These are phyloP conservation scores for Caenorhabditis sp. DNA, from an alignment of 2,888 invertebrate species.

Conservation along the genomic window DNA sequence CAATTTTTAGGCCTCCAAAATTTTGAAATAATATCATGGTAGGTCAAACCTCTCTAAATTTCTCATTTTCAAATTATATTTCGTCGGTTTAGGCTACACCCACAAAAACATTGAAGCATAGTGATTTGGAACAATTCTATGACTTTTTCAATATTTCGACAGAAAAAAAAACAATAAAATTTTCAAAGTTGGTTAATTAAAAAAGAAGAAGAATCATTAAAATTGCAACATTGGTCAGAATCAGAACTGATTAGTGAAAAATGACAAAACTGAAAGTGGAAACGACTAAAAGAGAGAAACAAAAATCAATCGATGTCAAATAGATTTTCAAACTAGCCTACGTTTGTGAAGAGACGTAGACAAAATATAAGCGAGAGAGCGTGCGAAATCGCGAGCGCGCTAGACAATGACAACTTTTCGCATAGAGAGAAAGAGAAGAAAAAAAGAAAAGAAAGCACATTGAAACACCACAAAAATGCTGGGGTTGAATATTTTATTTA, in stretches of 20 bases:
- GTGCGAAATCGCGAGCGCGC: neutral
- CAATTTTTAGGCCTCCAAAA: too few relatives aligned
- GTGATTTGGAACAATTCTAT: too few relatives aligned
- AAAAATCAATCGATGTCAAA: neutral
- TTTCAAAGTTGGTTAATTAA: too few relatives aligned
- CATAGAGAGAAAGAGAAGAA: neutral
- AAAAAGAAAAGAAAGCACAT: neutral
- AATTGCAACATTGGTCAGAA: neutral
- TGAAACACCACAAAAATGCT: too few relatives aligned
- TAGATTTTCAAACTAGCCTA: neutral
- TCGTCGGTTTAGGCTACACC: too few relatives aligned
- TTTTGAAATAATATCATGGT: too few relatives aligned
- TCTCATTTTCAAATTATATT: too few relatives aligned
- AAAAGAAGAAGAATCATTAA: neutral
- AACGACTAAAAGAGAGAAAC: neutral
- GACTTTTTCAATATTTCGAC: too few relatives aligned
- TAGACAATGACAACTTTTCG: neutral
- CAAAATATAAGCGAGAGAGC: neutral
- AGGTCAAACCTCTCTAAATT: too few relatives aligned
- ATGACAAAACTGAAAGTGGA: neutral
- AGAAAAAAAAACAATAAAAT: too few relatives aligned
- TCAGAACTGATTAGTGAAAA: neutral
- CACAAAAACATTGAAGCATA: too few relatives aligned
- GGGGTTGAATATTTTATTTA: too few relatives aligned
- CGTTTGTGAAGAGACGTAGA: neutral